Base-by-base conservation (phyloP, 2,888 invertebrate genomes). In the Gymnocheta viridis region DNA sequence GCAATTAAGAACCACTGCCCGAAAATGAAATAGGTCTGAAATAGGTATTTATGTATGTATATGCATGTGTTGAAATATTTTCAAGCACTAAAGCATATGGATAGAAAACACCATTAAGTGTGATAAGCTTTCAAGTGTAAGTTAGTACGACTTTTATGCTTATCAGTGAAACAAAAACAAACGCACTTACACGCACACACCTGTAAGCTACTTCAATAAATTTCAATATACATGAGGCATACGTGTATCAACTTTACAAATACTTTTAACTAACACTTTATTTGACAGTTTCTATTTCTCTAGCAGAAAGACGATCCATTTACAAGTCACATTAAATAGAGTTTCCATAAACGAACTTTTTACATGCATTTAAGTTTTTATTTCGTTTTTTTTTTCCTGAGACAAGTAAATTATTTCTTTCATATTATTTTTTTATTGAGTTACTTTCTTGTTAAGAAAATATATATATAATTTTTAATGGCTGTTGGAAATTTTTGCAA, bases 81-180 rank as follows among this genome's bases (percentile, higher is more conserved):
- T 38, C 24, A 60, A 69, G 12, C 35, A 41, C 27, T 44, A 62
- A 67, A 19, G 44, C 32, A 74, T 82, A 54, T 74, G 70, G 69
- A 76, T 69, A 76, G 70, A 82, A 64, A 29, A 44, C 54, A 72
- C 69, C 56, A 49, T 76, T 70, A 82, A 70, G 69, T 76, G 70
- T 70, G 62, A 76, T 69, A 82, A 82, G 76, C 69, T 82, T 76
- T 70, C 64, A 82, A 76, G 82, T 82, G 76, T 64, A 82, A 82
- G 76, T 76, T 82, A 82, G 76, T 76, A 82, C 64, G 76, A 70
- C 69, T 76, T 82, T 76, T 70, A 76, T 76, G 70, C 69, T 44
- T 83, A 83, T 66, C 64, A 77, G 49, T 62, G 41, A 66, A 78
- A 69, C 66, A 70, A 44, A 58, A 62, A 62, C 24, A 38, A 29